Evolutionary conservation across 2,113 vertebrate genomes (phyloP).

Genomic region (Cyanoliseus patagonus): DNA sequence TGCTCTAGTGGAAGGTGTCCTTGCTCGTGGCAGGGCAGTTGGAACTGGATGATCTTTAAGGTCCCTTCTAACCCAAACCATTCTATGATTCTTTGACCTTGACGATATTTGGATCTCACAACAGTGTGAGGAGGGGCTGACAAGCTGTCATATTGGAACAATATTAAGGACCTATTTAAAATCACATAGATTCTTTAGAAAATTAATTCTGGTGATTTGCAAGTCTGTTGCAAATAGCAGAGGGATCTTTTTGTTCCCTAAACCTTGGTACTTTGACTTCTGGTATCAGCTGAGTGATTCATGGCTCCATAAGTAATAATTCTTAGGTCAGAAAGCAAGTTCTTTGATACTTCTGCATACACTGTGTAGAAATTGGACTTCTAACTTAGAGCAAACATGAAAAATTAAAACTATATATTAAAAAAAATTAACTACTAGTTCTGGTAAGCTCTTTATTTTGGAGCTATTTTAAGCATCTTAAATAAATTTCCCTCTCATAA

Average conservation of each 20-base stretch:
- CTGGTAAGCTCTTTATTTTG: background rate
- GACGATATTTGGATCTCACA: background rate
- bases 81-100: background rate
- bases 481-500: background rate
- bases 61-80: background rate
- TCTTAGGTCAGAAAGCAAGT: background rate
- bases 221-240: background rate
- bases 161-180: background rate
- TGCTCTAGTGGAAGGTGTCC: background rate
- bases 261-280: background rate
- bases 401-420: background rate
- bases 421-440: background rate
- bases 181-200: background rate
- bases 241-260: background rate
- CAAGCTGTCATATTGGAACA: background rate
- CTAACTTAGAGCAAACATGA: background rate
- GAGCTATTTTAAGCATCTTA: background rate
- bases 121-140: background rate
- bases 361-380: background rate
- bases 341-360: background rate
- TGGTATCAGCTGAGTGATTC: background rate
- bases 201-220: background rate
- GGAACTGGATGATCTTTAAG: background rate
- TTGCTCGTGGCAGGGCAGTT: background rate
- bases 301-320: background rate